These are phyloP conservation scores for Xylophagus ater DNA, from an alignment of 2,888 invertebrate species.

Conservation along the genomic window DNA sequence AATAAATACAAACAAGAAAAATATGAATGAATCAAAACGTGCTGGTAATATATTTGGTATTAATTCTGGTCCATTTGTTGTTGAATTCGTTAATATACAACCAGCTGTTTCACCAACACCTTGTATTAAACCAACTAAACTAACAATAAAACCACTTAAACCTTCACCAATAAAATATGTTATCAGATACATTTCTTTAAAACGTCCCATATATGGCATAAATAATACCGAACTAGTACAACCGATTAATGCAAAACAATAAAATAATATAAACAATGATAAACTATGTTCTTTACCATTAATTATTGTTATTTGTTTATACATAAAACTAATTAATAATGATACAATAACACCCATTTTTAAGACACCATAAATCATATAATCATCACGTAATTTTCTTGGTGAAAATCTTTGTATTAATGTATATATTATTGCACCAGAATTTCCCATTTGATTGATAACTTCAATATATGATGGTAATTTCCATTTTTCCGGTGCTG, in stretches of 20 bases:
- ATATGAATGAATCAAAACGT: constrained; percentile 46
- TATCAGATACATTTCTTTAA: constrained; percentile 53
- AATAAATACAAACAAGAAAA: constrained; percentile 48
- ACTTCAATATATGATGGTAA: constrained; percentile 66
- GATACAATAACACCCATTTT: constrained; percentile 41
- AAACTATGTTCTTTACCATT: constrained; percentile 41
- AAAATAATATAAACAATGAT: constrained; percentile 47
- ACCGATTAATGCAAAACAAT: constrained; percentile 48
- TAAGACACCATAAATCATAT: constrained; percentile 42
- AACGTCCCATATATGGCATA: constrained; percentile 61
- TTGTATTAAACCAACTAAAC: constrained; percentile 57
- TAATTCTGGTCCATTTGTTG: constrained; percentile 22
- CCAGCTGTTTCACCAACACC: constrained; percentile 52
- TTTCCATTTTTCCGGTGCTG: constrained; percentile 68
- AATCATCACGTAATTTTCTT: constrained; percentile 32
- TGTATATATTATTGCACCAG: constrained; percentile 58
- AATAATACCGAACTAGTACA: constrained; percentile 70
- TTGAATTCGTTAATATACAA: constrained; percentile 29
- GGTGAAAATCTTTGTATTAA: constrained; percentile 35
- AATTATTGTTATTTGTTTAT: constrained; percentile 42
- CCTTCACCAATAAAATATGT: constrained; percentile 68
- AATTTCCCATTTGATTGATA: constrained; percentile 62
- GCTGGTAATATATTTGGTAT: constrained; percentile 35
- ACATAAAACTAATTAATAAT: constrained; percentile 42
- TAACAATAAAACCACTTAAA: constrained; percentile 60